Evolutionary conservation across 2,888 invertebrate species (phyloP).

Genomic region (Tethea ocularis): DNA sequence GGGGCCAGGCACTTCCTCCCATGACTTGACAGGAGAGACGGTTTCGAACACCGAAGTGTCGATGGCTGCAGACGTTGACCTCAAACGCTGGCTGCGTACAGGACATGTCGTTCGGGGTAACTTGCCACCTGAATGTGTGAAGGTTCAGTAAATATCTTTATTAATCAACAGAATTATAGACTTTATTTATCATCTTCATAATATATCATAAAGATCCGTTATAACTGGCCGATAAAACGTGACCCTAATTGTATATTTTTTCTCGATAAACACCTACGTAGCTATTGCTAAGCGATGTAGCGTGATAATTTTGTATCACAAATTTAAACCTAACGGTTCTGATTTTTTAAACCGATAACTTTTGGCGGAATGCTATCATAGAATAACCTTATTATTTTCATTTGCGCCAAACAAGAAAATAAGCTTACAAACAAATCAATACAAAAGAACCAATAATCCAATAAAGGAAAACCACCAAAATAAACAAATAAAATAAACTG

Average conservation of each 20-base stretch:
- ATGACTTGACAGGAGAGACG: constrained; percentile 67
- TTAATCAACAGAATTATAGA: too few species aligned
- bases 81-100: constrained; percentile 55
- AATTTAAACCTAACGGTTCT: constrained; percentile 1
- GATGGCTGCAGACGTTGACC: constrained; percentile 69
- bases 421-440: too few species aligned
- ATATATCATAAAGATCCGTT: background rate
- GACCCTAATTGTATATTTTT: background rate
- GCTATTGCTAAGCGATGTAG: background rate
- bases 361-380: background rate
- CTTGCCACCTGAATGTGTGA: constrained; percentile 36
- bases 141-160: background rate
- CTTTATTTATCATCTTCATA: too few species aligned
- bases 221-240: background rate
- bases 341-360: background rate
- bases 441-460: too few species aligned
- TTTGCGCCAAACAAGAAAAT: too few species aligned
- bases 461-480: too few species aligned
- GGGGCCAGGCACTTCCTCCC: constrained; percentile 84
- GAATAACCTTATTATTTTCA: too few species aligned
- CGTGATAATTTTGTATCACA: constrained; percentile 1
- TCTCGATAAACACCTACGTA: background rate
- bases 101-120: constrained; percentile 47
- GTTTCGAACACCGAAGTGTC: constrained; percentile 58
- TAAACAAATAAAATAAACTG: too few species aligned